phyloP scores from a whole-genome alignment of 2,888 invertebrate genomes.

The Melanchra persicariae region DNA sequence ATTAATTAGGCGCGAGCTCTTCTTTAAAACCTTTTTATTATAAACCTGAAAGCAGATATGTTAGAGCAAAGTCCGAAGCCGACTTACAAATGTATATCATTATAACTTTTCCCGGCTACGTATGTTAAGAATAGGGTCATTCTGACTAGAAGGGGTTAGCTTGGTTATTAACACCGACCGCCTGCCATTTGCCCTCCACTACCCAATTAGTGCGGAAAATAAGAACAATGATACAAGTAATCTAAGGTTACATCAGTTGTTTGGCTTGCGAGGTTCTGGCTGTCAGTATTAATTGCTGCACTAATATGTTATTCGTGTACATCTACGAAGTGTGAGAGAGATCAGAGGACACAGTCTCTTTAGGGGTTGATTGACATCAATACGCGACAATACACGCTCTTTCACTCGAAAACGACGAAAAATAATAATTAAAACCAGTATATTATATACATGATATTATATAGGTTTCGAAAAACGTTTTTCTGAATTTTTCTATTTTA shows the following conservation, averaged over 20 bases:
- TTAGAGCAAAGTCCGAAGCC: background rate
- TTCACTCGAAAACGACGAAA: no score
- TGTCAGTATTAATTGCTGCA: constrained; percentile 5
- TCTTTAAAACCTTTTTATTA: background rate
- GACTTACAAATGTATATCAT: background rate
- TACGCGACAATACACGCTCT: background rate
- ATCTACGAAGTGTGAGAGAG: background rate
- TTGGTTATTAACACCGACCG: constrained; percentile 19
- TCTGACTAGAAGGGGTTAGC: constrained; percentile 18
- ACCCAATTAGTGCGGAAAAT: constrained; percentile 34
- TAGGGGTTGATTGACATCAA: background rate
- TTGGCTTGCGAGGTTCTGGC: background rate
- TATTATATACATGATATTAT: no score
- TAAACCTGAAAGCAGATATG: background rate
- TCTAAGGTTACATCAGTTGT: constrained; percentile 33
- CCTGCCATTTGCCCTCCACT: constrained; percentile 22
- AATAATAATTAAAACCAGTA: no score
- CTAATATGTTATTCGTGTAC: background rate
- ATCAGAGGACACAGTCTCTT: background rate
- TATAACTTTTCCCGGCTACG: background rate
- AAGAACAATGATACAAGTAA: constrained; percentile 35
- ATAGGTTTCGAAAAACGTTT: no score
- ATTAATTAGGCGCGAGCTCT: no score
- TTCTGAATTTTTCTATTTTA: no score
- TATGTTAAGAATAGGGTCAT: constrained; percentile 5